These are phyloP conservation scores for Siniperca obscura DNA, from an alignment of 2,797 vertebrate species.

Conservation along the genomic window DNA sequence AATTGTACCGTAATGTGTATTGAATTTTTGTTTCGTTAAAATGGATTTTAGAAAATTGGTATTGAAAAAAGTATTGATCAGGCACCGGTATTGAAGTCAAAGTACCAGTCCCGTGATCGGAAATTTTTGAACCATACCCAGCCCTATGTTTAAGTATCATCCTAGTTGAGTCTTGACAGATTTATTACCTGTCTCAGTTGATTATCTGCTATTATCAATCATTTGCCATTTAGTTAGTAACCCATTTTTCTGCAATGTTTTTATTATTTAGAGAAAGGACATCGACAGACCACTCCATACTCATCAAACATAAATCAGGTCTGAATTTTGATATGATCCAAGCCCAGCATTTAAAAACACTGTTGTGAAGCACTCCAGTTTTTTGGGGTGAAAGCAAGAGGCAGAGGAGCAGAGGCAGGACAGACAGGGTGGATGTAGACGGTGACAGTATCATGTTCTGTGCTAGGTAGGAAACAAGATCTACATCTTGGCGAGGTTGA, in stretches of 20 bases:
- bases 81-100: too few species aligned
- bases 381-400: constrained; percentile 54
- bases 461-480: constrained; percentile 77
- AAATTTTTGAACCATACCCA: too few species aligned
- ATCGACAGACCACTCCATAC: neutral
- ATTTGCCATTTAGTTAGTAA: neutral
- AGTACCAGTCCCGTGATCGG: too few species aligned
- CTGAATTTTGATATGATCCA: constrained; percentile 38
- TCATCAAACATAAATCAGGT: constrained; percentile 45
- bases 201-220: neutral
- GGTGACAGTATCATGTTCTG: constrained; percentile 72
- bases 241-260: constrained; percentile 14
- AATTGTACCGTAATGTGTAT: too few species aligned
- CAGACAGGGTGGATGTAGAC: constrained; percentile 58
- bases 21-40: too few species aligned
- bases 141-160: neutral
- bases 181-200: neutral
- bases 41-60: too few species aligned
- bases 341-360: constrained; percentile 31
- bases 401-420: constrained; percentile 61
- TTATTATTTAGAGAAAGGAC: constrained; percentile 32
- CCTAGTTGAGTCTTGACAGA: neutral
- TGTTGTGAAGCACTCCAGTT: constrained; percentile 24
- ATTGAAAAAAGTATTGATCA: too few species aligned
- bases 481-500: constrained; percentile 72